Percentiles rank a stretch among this genome's conserved stretches.
These are phyloP conservation scores for Aurelia sp. DNA, from an alignment of 30 jellyfish, hydroid and myxozoan species.

Conservation along the genomic window DNA sequence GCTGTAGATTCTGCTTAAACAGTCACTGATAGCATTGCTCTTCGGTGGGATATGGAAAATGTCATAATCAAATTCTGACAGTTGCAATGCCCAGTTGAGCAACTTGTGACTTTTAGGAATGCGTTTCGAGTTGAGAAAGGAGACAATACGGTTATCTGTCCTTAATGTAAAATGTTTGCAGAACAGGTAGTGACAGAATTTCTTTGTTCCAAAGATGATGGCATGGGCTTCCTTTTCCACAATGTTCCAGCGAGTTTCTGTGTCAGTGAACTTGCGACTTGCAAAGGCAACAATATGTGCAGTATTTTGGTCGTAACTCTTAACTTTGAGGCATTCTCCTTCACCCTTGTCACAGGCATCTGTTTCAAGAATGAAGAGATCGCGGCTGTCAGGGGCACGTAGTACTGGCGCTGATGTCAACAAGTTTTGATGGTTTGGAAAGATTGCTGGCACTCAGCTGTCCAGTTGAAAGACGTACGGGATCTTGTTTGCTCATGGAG, in stretches of 20 bases:
- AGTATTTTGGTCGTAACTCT: no score
- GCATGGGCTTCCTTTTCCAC: slow-evolving; percentile 16
- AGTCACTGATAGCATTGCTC: slow-evolving; percentile 32
- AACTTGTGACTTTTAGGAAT: slow-evolving; percentile 10
- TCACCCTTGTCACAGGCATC: slow-evolving; percentile 1
- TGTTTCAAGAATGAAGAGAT: neutral
- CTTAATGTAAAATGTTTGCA: slow-evolving; percentile 31
- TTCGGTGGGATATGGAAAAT: slow-evolving; percentile 7
- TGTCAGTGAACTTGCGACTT: neutral
- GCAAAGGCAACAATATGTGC: slow-evolving; percentile 10
- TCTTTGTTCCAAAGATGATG: slow-evolving; percentile 9
- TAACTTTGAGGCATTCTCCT: no score
- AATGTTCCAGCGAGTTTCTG: slow-evolving; percentile 10
- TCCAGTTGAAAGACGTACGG: neutral
- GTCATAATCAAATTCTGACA: slow-evolving; percentile 3
- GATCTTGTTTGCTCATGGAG: no score
- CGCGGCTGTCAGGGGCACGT: slow-evolving; percentile 23
- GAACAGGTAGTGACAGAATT: neutral
- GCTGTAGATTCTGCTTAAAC: slow-evolving; percentile 23
- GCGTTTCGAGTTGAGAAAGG: slow-evolving; percentile 27
- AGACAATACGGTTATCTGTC: slow-evolving; percentile 28
- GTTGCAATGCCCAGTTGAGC: slow-evolving; percentile 14
- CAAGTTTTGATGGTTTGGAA: slow-evolving; percentile 11
- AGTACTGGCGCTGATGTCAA: slow-evolving; percentile 10
- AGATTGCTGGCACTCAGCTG: slow-evolving; percentile 30